A percentile compares a stretch with the other conserved stretches of the same genome.
These are phyloP conservation scores for Nesometra sesokonis DNA, from an alignment of 35 echinoderm and acorn worm genomes.

Conservation along the genomic window DNA sequence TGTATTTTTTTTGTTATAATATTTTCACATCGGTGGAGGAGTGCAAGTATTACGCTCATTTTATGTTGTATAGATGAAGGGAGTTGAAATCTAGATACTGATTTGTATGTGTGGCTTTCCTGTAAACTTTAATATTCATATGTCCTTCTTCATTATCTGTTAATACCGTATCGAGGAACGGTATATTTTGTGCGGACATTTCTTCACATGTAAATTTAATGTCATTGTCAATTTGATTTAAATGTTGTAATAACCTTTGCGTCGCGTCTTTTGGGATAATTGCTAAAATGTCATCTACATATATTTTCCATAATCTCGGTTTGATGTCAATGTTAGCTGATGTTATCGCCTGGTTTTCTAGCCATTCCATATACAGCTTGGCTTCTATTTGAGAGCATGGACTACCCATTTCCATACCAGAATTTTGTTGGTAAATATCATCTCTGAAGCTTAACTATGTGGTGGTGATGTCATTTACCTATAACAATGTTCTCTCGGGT, in stretches of 20 bases:
- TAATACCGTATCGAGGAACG: not conserved
- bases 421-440: slow-evolving; percentile 5
- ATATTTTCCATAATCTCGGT: not conserved
- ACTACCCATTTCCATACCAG: not conserved
- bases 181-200: not conserved
- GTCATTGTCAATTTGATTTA: not conserved
- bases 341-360: not conserved
- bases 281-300: not conserved
- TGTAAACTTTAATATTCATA: not conserved
- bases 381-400: not conserved
- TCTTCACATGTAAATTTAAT: not conserved
- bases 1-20: not conserved
- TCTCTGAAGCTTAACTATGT: not conserved
- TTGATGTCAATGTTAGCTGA: not conserved
- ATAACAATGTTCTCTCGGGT: not conserved
- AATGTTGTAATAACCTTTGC: not conserved
- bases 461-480: not conserved
- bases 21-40: not conserved
- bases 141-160: not conserved
- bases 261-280: not conserved
- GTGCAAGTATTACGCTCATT: not conserved
- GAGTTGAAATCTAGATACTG: not conserved
- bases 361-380: not conserved
- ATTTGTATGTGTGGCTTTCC: not conserved
- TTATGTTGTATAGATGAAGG: not conserved